Base-by-base conservation (phyloP, 2,113 vertebrate genomes). In the Halcyon malimbica region DNA sequence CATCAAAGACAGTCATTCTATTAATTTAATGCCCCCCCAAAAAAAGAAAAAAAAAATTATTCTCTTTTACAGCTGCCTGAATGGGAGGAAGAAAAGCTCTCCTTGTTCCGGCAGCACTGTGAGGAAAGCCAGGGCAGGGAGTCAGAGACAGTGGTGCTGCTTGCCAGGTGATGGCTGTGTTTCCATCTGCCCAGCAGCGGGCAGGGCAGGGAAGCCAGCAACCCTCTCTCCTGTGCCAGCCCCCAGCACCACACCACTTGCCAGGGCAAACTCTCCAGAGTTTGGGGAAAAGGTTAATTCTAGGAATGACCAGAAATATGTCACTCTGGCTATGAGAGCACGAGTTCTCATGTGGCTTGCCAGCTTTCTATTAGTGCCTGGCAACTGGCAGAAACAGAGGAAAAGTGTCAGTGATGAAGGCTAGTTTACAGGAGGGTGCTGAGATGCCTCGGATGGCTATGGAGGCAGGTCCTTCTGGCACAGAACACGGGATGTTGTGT, bases 301-400 rank as follows among this genome's bases (percentile, higher is more conserved):
- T 56, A 65, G 29, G 35, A 83, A 44, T 0, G 0, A 59, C 39
- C 85, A 76, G 59, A 83, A 83, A 70, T 13, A 64, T 0, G 0
- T 46, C 26, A 9, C 39, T 51, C 33, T 0, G 2, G 48, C 57
- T 68, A 35, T 0, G 14, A 63, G 29, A 79, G 37, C 63, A 69
- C 0, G 0, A 90, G 81, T 5, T 21, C 44, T 60, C 31, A 11
- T 1, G 4, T 3, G 1, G 63, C 44, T 63, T 74, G 79, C 68
- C 83, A 89, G 63, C 37, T 64, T 67, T 71, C 77, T 69, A 77
- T 54, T 54, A 42, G 50, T 1, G 48, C 63, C 48, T 69, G 76
- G 59, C 62, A 76, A 39, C 24, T 0, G 0, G 23, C 44, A 71
- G 44, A 24, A 77, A 64, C 26, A 69, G 74, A 51, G 51, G 51